Evolutionary conservation across 2,888 invertebrate species (phyloP), one percentile per base, ranked within the genome.

Genomic region (Andrena camellia): DNA sequence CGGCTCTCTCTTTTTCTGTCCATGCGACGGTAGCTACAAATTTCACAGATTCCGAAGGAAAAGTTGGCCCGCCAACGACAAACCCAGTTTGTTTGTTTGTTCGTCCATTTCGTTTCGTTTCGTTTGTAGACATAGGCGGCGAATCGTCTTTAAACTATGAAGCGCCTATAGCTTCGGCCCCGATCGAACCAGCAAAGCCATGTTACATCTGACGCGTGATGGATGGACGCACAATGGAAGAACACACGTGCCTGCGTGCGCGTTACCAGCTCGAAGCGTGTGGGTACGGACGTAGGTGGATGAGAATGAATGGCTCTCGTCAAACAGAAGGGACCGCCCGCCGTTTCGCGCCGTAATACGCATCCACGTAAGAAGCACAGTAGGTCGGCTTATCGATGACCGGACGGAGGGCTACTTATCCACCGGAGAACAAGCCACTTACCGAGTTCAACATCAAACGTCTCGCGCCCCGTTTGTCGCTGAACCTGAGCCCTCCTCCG

Each of bases 271-370:
- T 54, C 57, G 71, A 48, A 76, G 71, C 84, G 85, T 89, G 89
- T 87, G 85, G 90, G 90, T 90, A 90, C 89, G 90, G 90, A 92
- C 92, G 94, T 94, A 93, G 94, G 94, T 92, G 93, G 93, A 92
- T 92, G 93, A 93, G 94, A 93, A 94, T 93, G 94, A 93, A 94
- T 94, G 93, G 92, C 90, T 93, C 93, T 93, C 93, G 93, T 94
- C 93, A 94, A 94, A 93, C 94, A 92, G 93, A 92, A 93, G 92
- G 92, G 94, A 93, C 93, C 93, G 92, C 93, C 93, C 92, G 92
- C 89, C 89, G 92, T 86, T 92, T 92, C 92, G 91, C 92, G 91
- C 93, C 92, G 92, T 93, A 93, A 93, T 93, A 91, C 92, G 90
- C 90, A 89, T 89, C 90, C 86, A 85, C 88, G 90, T 89, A 90